Percentiles rank a stretch among this genome's conserved stretches.
These are phyloP conservation scores for Cuniculus paca DNA, from an alignment of 2,797 vertebrate genomes.

Conservation along the genomic window DNA sequence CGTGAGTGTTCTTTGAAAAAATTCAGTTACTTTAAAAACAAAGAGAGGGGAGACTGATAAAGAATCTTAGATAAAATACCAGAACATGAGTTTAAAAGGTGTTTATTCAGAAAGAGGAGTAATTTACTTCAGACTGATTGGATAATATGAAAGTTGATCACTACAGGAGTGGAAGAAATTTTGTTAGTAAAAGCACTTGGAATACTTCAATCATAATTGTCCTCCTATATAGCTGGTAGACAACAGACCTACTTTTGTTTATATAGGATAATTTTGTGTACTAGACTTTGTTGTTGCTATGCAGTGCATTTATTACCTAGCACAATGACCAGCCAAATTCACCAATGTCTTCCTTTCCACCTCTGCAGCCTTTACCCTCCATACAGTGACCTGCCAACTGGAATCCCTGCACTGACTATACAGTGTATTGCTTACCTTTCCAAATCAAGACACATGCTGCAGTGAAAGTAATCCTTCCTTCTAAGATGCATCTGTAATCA, in stretches of 20 bases:
- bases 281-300: not conserved
- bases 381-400: not conserved
- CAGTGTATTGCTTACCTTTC: not conserved
- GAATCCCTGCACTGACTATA: not conserved
- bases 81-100: not conserved
- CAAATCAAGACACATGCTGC: not conserved
- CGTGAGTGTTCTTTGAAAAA: constrained; percentile 33
- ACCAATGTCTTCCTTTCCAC: not conserved
- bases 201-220: not conserved
- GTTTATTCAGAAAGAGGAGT: constrained; percentile 15
- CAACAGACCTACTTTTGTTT: not conserved
- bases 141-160: constrained; percentile 15
- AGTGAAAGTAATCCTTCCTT: not conserved
- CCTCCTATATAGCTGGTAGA: not conserved
- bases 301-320: not conserved
- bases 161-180: not conserved
- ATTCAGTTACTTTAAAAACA: constrained; percentile 52
- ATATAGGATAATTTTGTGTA: not conserved
- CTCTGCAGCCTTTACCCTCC: not conserved
- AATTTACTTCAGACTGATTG: not conserved
- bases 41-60: not conserved
- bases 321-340: not conserved
- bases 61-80: constrained; percentile 31
- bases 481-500: not conserved
- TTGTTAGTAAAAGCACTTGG: constrained; percentile 21